Evolutionary conservation across 2,888 invertebrate species (phyloP), one percentile per base, ranked within the genome.

Genomic region (Platycheirus rosarum): DNA sequence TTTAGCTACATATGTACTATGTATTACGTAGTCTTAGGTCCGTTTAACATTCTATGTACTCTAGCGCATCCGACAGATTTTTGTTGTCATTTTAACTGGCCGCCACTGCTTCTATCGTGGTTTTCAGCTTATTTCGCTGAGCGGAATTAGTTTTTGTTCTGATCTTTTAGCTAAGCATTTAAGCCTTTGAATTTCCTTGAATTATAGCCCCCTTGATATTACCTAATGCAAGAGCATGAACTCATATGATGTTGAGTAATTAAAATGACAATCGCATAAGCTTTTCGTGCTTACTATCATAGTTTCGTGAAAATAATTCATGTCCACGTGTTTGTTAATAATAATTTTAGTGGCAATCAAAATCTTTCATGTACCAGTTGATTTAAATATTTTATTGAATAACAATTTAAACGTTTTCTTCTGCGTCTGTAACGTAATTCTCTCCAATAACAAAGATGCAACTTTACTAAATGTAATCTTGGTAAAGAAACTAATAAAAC

Each of bases 61-160:
- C 44, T 29, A 60, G 29, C 44, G 42, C 60, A 60, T 60, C 60
- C 42, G 60, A 44, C 29, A 44, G n/a, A 44, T 14, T 44, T 16
- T 44, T 44, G 16, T 60, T 60, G 26, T 60, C n/a, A 44, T 44
- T 44, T 16, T 44, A 14, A 5, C 60, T 7, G 29, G 5, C 11
- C 3, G 26, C 14, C 2, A 37, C 6, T 35, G 32, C 35, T 53
- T 1, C n/a, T 7, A 18, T 32, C 2, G n/a, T n/a, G n/a, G n/a
- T n/a, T n/a, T n/a, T n/a, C n/a, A n/a, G n/a, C n/a, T n/a, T n/a
- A n/a, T n/a, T n/a, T n/a, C n/a, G n/a, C n/a, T n/a, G n/a, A 35
- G 32, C 35, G 14, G 14, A 14, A 26, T 29, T 1, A 29, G 26
- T 29, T 29, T 29, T 9, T 29, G 2, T 2, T 8, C 37, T 2